Base-by-base conservation (phyloP, 2,797 vertebrate species). In the Lepus oiostolus region DNA sequence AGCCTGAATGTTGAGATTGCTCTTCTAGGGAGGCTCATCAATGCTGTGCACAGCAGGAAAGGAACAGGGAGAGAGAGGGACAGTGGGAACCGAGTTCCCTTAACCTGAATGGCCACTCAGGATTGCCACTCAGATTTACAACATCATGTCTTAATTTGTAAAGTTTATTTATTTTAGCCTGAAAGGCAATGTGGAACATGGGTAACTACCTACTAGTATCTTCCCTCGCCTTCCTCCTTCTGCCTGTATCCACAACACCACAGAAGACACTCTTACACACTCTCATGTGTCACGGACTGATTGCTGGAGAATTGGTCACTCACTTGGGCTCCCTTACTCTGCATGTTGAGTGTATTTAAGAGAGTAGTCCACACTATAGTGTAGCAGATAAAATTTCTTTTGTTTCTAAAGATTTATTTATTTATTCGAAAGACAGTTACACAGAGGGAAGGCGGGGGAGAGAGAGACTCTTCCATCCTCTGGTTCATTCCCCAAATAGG, bases 1-100 rank as follows among this genome's bases (percentile, higher is more conserved):
- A 94, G 58, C 62, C 83, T 91, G 93, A 90, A 81, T 81, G 52
- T 47, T 96, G 77, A 95, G 89, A 87, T 58, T 87, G 87, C 17
- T 95, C 96, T 92, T 54, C 88, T 89, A 58, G 5, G 11, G 4
- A 92, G 22, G 89, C 65, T 47, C 94, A 92, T 68, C 79, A 6
- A 68, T 67, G 75, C 50, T 22, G 35, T 14, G 47, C 7, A 16
- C 24, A 28, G 38, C 19, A 10, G 24, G 85, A 74, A 85, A 60
- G 42, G 85, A 62, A 12, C 26, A 26, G n/a, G 10, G 54, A 24
- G 19, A 17, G 24, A 89, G 42, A 32, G 7, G 12, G 60, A 16
- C 76, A 14, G 71, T 50, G 3, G 13, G 35, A 47, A 12, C 62
- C 38, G 16, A 9, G 58, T 79, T 21, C 7, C 13, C 22, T 50